Evolutionary conservation across 2,888 invertebrate species (phyloP), one percentile per base, ranked within the genome.

Genomic region (Watsonalla binaria): DNA sequence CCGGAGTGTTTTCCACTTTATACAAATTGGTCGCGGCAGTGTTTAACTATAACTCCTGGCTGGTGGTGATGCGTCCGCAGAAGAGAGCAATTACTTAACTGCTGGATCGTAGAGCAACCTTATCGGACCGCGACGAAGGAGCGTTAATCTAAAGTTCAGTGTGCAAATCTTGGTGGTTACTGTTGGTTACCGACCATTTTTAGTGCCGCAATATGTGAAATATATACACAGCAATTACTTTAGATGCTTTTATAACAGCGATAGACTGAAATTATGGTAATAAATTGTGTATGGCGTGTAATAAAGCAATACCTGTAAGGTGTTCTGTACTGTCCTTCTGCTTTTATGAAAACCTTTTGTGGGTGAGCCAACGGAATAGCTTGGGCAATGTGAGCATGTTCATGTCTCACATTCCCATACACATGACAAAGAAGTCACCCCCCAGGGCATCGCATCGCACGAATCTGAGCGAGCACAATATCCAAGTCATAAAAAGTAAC

Each of bases 71-170:
- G 66, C 68, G 65, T 63, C 65, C 69, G 72, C 76, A 77, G 82
- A 80, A 81, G 74, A 61, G 65, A 63, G 68, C 74, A 71, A 83
- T 80, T 79, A 80, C 72, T 55, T 71, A 68, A 66, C 68, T 62
- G 63, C 71, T 77, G 73, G 70, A 70, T 70, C 74, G 72, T 67
- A 63, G 67, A 66, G 69, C 66, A 68, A 54, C 70, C 68, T 80
- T 81, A 82, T 84, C 85, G 84, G 86, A 74, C 70, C 81, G 76
- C 70, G 79, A 75, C 80, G 72, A 72, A 75, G 74, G 68, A 73
- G 79, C 74, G 72, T 76, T 72, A 76, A 81, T 81, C 81, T 76
- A 56, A 63, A 70, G 69, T 71, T 76, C 72, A 69, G 69, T 68
- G 66, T 63, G 72, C 72, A 67, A 73, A 66, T 68, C 67, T 66